phyloP scores from a whole-genome alignment of 2,797 vertebrate species.

The Megalops cyprinoides region DNA sequence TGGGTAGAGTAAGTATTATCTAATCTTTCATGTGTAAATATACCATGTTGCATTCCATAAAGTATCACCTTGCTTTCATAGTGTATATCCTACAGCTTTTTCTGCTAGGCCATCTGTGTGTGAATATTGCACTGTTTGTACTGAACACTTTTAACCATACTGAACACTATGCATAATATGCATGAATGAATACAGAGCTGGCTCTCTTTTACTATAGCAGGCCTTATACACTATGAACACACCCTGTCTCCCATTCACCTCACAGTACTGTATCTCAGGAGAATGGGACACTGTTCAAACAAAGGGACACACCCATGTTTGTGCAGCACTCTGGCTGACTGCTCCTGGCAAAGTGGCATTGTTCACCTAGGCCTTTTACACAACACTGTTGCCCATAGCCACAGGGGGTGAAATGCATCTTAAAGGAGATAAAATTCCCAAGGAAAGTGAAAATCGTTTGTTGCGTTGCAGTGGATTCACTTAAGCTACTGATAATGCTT shows the following conservation, averaged over 20 bases:
- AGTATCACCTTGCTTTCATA: too few species aligned
- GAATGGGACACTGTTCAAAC: neutral
- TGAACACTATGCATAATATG: too few species aligned
- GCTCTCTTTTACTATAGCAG: neutral
- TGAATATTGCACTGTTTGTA: too few species aligned
- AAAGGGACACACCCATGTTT: constrained; percentile 67
- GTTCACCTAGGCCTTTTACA: constrained; percentile 41
- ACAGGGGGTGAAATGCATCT: constrained; percentile 44
- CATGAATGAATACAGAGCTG: too few species aligned
- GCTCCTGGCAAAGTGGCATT: constrained; percentile 48
- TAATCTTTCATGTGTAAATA: too few species aligned
- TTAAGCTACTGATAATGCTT: too few species aligned
- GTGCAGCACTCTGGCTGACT: constrained; percentile 47
- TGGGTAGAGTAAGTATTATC: too few species aligned
- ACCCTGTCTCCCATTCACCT: neutral
- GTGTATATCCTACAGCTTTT: too few species aligned
- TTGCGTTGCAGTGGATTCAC: neutral
- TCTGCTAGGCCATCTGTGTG: too few species aligned
- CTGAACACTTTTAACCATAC: too few species aligned
- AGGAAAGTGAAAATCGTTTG: neutral
- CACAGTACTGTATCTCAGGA: too few species aligned
- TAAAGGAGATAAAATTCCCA: neutral
- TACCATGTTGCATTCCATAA: too few species aligned
- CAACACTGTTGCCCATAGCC: constrained; percentile 39
- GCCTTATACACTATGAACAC: neutral